Conservation (phyloP, 2,797 vertebrate genomes). For the Pipistrellus pygmaeus region DNA sequence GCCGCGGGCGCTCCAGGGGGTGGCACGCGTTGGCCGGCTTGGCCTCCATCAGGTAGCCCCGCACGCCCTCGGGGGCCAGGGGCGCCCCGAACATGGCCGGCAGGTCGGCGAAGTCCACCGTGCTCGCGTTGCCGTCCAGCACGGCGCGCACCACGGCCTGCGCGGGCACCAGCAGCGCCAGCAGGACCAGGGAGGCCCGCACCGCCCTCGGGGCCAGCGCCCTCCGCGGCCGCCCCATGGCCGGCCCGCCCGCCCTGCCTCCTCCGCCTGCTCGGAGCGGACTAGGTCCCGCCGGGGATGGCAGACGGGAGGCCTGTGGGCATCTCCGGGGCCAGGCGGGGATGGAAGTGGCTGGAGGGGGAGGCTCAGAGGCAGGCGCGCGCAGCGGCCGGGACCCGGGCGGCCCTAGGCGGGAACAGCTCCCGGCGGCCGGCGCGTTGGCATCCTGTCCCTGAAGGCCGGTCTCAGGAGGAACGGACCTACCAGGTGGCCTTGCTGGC, state of each 20-base stretch:
- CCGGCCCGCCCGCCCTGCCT: background rate
- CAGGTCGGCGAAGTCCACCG: constrained; percentile 88
- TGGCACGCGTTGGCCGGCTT: constrained; percentile 89
- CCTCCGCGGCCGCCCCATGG: background rate
- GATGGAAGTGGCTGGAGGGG: rapidly evolving
- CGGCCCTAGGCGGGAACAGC: background rate
- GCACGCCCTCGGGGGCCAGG: constrained; percentile 88
- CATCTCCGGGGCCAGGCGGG: constrained; percentile 21
- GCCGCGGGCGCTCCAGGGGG: constrained; percentile 84
- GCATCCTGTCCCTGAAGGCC: background rate
- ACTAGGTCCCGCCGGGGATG: background rate
- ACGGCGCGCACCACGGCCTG: constrained; percentile 11
- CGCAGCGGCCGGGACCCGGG: rapidly evolving
- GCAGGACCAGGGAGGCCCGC: background rate
- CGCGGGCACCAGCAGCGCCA: rapidly evolving
- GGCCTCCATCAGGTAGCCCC: constrained; percentile 88
- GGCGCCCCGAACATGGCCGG: constrained; percentile 89
- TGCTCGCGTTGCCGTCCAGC: constrained; percentile 68
- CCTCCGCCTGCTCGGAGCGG: rapidly evolving
- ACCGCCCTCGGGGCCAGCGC: rapidly evolving
- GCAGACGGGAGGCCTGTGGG: background rate
- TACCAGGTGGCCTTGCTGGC: background rate
- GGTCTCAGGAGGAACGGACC: background rate
- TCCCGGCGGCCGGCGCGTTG: rapidly evolving
- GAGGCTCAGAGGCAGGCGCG: background rate